These are phyloP conservation scores for Limnephilus lunatus DNA, from an alignment of 2,888 invertebrate species.

Conservation along the genomic window DNA sequence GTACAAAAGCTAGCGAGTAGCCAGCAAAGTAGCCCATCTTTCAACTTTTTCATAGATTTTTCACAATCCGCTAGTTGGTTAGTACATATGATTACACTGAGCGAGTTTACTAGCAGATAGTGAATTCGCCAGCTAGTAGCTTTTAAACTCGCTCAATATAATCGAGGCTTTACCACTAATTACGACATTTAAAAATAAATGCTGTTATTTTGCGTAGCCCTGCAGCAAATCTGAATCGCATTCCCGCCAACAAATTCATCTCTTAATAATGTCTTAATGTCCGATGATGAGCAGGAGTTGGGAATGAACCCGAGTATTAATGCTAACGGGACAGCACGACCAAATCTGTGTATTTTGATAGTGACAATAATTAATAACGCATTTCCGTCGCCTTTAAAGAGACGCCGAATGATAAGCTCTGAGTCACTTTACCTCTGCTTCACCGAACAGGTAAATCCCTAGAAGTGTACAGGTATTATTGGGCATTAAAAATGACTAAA, in stretches of 20 bases:
- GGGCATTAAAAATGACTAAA: no score
- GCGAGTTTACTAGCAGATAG: no score
- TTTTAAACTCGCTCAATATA: no score
- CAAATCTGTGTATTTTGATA: constrained; percentile 12
- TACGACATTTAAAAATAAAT: no score
- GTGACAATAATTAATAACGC: constrained; percentile 32
- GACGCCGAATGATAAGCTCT: background rate
- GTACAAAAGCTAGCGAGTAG: no score
- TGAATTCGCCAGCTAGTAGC: no score
- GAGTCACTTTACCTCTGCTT: background rate
- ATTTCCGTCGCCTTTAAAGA: constrained; percentile 18
- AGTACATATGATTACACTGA: no score
- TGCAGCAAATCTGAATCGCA: background rate
- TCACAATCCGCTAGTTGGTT: no score
- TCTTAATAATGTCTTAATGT: background rate
- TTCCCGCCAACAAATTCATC: background rate
- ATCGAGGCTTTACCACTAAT: no score
- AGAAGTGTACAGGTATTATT: background rate
- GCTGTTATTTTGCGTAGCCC: background rate
- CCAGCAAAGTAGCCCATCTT: no score
- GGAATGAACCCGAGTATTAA: background rate
- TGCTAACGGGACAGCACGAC: background rate
- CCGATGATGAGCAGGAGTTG: background rate
- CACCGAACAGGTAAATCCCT: background rate
- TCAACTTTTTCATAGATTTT: no score